phyloP scores from a whole-genome alignment of 2,113 vertebrate genomes.

The Anguilla japonica region DNA sequence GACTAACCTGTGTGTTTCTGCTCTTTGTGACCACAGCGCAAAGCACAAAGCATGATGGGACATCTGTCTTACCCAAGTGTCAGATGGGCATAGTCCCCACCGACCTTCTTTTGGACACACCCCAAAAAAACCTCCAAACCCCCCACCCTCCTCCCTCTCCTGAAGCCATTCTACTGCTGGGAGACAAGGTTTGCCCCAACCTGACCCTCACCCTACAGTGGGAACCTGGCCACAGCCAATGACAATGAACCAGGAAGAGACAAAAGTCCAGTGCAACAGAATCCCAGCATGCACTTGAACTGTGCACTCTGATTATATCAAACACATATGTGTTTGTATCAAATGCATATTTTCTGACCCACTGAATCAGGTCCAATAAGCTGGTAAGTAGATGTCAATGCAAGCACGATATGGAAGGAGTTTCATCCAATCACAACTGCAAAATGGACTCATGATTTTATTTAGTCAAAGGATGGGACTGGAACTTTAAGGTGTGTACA shows the following conservation, averaged over 20 bases:
- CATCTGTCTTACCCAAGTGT: constrained; percentile 95
- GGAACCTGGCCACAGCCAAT: background rate
- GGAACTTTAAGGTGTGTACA: too few species aligned
- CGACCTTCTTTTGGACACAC: constrained; percentile 10
- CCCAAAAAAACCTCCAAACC: background rate
- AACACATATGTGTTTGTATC: background rate
- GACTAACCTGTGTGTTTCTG: constrained; percentile 7
- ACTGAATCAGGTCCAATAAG: background rate
- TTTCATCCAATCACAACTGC: too few species aligned
- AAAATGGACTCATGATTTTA: too few species aligned
- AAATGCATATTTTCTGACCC: background rate
- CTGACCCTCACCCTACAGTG: background rate
- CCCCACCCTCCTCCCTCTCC: background rate
- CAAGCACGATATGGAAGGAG: too few species aligned
- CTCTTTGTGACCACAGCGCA: constrained; percentile 74
- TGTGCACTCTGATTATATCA: background rate
- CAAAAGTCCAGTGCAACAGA: background rate
- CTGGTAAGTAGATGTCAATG: too few species aligned
- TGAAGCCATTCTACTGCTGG: constrained; percentile 1
- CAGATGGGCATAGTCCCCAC: constrained; percentile 79
- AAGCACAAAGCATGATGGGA: constrained; percentile 91
- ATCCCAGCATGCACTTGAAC: background rate
- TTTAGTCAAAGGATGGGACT: too few species aligned
- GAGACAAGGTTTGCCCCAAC: background rate
- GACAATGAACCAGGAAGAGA: background rate